Percentiles rank a stretch among this genome's conserved stretches.
Conservation (phyloP, 2,113 vertebrate genomes). For the Dipodomys ordii region DNA sequence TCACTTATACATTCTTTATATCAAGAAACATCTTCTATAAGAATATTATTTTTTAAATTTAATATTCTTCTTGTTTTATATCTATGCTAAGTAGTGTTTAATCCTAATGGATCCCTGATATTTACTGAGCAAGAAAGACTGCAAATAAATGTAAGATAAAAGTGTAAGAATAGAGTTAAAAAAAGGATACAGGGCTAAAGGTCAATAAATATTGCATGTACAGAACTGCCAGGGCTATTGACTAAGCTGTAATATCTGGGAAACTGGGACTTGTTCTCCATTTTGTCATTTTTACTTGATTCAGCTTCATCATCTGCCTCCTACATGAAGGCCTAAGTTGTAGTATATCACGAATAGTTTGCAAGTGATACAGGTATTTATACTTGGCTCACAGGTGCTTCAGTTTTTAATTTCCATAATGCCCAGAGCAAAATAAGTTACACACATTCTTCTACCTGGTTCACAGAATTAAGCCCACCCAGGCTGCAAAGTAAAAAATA, state of each 20-base stretch:
- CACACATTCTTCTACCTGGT: slow-evolving; percentile 55
- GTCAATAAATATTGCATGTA: neutral
- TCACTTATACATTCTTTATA: neutral
- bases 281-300: neutral
- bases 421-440: slow-evolving; percentile 58
- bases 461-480: slow-evolving; percentile 80
- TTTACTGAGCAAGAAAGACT: slow-evolving; percentile 29
- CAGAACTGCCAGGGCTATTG: neutral
- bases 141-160: neutral
- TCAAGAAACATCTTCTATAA: neutral
- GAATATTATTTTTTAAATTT: slow-evolving; percentile 19
- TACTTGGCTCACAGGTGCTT: slow-evolving; percentile 71
- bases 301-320: neutral
- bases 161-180: neutral
- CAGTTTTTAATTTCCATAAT: slow-evolving; percentile 67
- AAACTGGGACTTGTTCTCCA: neutral
- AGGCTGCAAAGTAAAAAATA: slow-evolving; percentile 76
- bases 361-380: slow-evolving; percentile 30
- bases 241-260: neutral
- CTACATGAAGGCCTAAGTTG: neutral
- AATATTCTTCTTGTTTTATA: neutral
- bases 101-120: neutral
- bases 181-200: neutral
- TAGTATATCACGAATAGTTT: neutral
- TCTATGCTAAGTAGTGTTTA: neutral